Evolutionary conservation across 2,888 invertebrate species (phyloP).

Genomic region (Agrotis clavis): DNA sequence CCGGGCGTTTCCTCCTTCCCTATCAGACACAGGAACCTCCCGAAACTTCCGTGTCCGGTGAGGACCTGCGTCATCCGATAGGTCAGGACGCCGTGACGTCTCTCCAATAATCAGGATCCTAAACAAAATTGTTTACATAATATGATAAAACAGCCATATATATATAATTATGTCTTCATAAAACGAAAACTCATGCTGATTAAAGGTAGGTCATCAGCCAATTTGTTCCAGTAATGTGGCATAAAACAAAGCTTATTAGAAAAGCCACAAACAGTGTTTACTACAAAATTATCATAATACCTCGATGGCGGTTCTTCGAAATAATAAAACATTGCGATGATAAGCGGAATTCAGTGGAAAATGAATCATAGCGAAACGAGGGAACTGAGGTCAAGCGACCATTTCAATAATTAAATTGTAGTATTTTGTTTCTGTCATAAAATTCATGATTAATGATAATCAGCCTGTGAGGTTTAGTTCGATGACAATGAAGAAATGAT

Average conservation of each 20-base stretch:
- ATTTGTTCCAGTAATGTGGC: slow-evolving; percentile 8
- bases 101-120: no score
- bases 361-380: slow-evolving; percentile 64
- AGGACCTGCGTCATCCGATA: no score
- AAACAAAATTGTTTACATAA: no score
- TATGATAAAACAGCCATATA: no score
- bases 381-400: slow-evolving; percentile 51
- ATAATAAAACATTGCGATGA: slow-evolving; percentile 62
- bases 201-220: slow-evolving; percentile 23
- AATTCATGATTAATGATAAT: no score
- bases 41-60: no score
- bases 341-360: slow-evolving; percentile 65
- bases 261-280: slow-evolving; percentile 57
- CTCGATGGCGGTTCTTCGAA: slow-evolving; percentile 64
- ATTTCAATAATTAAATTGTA: slow-evolving; percentile 25
- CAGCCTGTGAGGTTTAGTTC: neutral
- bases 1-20: no score
- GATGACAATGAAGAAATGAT: neutral
- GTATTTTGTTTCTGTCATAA: slow-evolving; percentile 11
- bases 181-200: neutral
- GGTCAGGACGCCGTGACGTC: no score
- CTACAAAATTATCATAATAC: slow-evolving; percentile 49
- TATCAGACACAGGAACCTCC: no score
- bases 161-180: neutral
- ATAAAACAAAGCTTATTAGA: slow-evolving; percentile 46